Evolutionary conservation across 2,113 vertebrate species (phyloP), one percentile per base, ranked within the genome.

Genomic region (Cisticola juncidis): DNA sequence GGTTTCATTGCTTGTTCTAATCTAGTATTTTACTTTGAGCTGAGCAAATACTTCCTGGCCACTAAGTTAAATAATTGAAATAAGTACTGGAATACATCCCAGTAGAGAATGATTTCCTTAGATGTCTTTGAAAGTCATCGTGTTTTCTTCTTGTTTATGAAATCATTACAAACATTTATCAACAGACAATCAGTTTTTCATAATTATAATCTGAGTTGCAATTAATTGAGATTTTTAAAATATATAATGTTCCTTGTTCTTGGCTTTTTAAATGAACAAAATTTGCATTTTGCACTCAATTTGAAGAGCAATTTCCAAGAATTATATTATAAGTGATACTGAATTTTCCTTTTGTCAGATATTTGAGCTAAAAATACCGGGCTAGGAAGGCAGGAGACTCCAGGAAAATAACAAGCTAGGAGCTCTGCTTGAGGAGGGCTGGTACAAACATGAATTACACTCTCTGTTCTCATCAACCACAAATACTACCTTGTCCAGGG

Each of bases 11-110:
- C 65, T 92, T 81, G 51, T 83, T 92, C 64, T 90, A 88, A 80
- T 77, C 44, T 94, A 84, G 50, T 73, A 28, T 86, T 94, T 86
- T 91, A 81, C n/a, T 87, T 93, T 42, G 50, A 90, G 62, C 44
- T 92, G 58, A 96, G 72, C 69, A 94, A 97, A 93, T 81, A 70
- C 78, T 64, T 96, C 50, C 71, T 89, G 82, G 68, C 11, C 60
- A 68, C 61, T 60, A 86, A 70, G 20, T 58, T 62, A 80, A 38
- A 23, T 44, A 85, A 97, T 16, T 82, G 31, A 83, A 92, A 69
- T 60, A 69, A 88, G 17, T 48, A 77, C 74, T 82, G 66, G 50
- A 87, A 85, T 72, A 53, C 20, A 58, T 50, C 40, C 51, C 72
- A 84, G 48, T 3, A 78, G 51, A 77, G 36, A 51, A 88, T 24